Base-by-base conservation (phyloP, 1,140 invertebrate species). In the Mesaphorura yosii region DNA sequence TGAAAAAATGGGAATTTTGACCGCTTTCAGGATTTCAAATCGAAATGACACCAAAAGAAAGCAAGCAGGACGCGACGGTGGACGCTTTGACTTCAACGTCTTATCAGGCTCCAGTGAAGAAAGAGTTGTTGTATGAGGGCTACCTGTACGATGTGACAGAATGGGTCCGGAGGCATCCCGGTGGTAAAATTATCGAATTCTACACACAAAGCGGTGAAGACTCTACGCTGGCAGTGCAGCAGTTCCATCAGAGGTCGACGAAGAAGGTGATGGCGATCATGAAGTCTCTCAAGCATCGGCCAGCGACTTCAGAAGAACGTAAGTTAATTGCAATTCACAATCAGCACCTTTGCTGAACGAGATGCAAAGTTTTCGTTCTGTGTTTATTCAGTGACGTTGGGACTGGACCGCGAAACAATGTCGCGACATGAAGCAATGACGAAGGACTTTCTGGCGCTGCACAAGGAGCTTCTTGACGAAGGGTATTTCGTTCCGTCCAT, bases 191-290 rank as follows among this genome's bases (percentile, higher is more conserved):
- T 5, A 50, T 50, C 27, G 48, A 50, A 22, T 50, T 50, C 14
- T 50, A 50, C 20, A 39, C 34, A 6, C 15, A 7, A 19, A 39
- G 19, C 40, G 48, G 48, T 7, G 48, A 50, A 14, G 48, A 50
- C 28, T 51, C 60, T 1, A 58, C 54, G 17, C 4, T 53, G 10
- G 45, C 58, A 23, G 40, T 60, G 27, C 58, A 56, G 22, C 58
- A 60, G 28, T 60, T 60, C 51, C 58, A 60, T 49, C 34, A 60
- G 12, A 31, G 58, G 10, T 60, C 54, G 1, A 46, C 50, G 0
- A 56, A 54, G 45, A 60, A 53, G 19, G 58, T 60, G 1, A 49
- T 50, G 51, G 28, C 50, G 3, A 56, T 55, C 12, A 60, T 60
- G 58, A 56, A 42, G 17, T 53, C 51, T 1, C 38, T 60, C 2